These are phyloP conservation scores for Mizuhopecten yessoensis DNA, from an alignment of 1,140 invertebrate genomes.

Conservation along the genomic window DNA sequence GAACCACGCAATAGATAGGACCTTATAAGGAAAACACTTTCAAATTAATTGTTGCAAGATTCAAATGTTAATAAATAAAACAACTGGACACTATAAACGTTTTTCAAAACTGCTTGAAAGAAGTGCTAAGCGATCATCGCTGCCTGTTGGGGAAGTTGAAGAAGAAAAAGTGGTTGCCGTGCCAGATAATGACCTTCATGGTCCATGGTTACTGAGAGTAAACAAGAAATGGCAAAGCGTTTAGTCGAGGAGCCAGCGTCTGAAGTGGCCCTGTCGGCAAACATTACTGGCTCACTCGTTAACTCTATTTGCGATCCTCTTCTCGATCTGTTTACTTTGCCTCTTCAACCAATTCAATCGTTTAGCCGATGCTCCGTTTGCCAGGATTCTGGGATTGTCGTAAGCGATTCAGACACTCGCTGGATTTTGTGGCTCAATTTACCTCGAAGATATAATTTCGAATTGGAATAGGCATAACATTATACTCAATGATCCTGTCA, in stretches of 20 bases:
- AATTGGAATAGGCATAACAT: not conserved
- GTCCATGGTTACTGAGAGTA: conserved; percentile 30
- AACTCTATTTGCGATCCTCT: conserved; percentile 23
- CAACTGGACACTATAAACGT: not conserved
- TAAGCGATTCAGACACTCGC: not conserved
- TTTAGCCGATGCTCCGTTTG: not conserved
- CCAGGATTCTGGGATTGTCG: not conserved
- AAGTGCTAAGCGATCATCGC: not conserved
- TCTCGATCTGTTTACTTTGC: conserved; percentile 32
- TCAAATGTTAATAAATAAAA: no score
- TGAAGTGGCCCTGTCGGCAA: conserved; percentile 31
- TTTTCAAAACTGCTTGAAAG: not conserved
- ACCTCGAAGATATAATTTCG: not conserved
- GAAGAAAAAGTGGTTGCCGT: not conserved
- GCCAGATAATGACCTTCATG: conserved; percentile 23
- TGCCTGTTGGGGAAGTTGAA: not conserved
- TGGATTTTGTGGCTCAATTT: not conserved
- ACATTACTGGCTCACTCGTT: conserved; percentile 18
- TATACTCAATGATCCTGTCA: not conserved
- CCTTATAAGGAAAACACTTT: no score
- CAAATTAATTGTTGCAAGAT: no score
- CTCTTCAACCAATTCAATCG: conserved; percentile 33
- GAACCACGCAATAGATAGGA: no score
- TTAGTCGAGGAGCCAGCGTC: not conserved
- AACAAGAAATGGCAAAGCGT: not conserved